These are phyloP conservation scores for Hydrolagus colliei DNA, from an alignment of 2,797 vertebrate genomes.

Conservation along the genomic window DNA sequence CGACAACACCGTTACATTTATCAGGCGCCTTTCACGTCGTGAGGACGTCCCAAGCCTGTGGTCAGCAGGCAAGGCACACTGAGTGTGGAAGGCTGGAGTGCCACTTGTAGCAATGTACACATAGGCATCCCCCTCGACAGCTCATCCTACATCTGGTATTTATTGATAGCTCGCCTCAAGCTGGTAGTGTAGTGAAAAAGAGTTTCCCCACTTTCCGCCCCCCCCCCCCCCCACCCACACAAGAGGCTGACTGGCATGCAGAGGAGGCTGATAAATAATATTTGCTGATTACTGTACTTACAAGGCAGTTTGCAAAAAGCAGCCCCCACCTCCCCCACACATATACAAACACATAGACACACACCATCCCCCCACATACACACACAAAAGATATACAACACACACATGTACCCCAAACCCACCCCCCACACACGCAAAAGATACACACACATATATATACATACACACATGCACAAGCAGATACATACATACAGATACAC, in stretches of 20 bases:
- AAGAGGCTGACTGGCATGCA: background rate
- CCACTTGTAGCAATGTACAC: background rate
- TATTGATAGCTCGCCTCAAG: slow-evolving; percentile 4
- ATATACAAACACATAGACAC: too few species aligned
- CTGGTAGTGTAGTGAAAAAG: background rate
- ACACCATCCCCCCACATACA: background rate
- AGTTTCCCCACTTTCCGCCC: background rate
- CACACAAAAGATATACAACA: background rate
- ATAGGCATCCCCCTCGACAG: background rate
- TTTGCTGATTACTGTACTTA: slow-evolving; percentile 29
- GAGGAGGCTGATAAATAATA: slow-evolving; percentile 26
- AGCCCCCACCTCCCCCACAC: background rate
- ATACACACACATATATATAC: too few species aligned
- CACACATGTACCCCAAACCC: too few species aligned
- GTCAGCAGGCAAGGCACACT: background rate
- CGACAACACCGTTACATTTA: too few species aligned
- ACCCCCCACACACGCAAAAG: too few species aligned
- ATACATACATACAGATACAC: too few species aligned
- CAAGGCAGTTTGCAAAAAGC: slow-evolving; percentile 7
- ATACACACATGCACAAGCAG: too few species aligned
- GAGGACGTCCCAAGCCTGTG: too few species aligned
- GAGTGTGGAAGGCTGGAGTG: background rate
- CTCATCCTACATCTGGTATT: slow-evolving; percentile 23
- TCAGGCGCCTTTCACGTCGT: too few species aligned
- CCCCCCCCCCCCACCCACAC: too few species aligned